These are phyloP conservation scores for Spisula subtruncata DNA, from an alignment of 2,888 invertebrate species.

Conservation along the genomic window DNA sequence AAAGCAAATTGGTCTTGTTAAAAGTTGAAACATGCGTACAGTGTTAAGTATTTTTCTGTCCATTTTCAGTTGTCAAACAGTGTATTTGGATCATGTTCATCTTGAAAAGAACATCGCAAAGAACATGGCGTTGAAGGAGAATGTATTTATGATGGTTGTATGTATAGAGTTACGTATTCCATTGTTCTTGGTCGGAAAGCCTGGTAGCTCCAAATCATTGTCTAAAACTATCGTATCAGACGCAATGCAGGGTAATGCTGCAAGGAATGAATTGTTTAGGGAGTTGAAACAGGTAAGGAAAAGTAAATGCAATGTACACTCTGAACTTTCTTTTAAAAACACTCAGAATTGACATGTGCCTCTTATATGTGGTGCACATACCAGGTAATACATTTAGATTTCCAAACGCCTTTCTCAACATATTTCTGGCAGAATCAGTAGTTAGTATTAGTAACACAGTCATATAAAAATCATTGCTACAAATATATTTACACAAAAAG, in stretches of 20 bases:
- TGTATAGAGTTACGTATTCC: constrained; percentile 86
- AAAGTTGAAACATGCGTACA: no score
- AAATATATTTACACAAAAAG: no score
- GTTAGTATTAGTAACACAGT: no score
- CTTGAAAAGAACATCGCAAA: constrained; percentile 63
- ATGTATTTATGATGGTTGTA: constrained; percentile 86
- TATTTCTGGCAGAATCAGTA: no score
- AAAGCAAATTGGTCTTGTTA: no score
- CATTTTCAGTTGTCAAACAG: constrained; percentile 80
- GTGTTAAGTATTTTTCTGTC: not conserved
- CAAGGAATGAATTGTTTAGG: constrained; percentile 80
- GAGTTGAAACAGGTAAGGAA: constrained; percentile 80
- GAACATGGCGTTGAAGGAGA: constrained; percentile 84
- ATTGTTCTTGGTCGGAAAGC: constrained; percentile 86
- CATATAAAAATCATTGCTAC: no score
- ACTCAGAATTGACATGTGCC: no score
- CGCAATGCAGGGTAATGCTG: constrained; percentile 84
- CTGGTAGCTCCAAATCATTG: constrained; percentile 86
- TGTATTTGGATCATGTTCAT: constrained; percentile 54
- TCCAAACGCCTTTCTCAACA: no score
- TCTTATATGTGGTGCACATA: no score
- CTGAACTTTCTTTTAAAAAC: no score
- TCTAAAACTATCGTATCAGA: constrained; percentile 85
- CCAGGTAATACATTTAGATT: no score
- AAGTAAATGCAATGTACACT: no score